phyloP scores from a whole-genome alignment of 2,113 vertebrate species.

The Neotoma lepida region DNA sequence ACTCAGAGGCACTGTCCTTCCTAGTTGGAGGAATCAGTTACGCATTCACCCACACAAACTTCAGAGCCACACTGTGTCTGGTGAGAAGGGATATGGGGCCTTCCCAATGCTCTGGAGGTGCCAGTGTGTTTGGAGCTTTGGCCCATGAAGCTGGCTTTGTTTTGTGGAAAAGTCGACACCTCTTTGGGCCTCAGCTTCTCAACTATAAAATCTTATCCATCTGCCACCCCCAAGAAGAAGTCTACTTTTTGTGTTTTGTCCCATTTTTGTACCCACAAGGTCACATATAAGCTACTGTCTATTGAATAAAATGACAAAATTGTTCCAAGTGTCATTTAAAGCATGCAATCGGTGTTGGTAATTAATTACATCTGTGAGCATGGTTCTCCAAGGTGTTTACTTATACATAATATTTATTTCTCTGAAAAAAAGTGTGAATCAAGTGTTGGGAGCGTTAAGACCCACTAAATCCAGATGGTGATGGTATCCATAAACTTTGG shows the following conservation, averaged over 20 bases:
- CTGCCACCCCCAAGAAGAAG: background rate
- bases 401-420: background rate
- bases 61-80: background rate
- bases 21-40: background rate
- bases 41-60: background rate
- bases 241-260: background rate
- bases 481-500: background rate
- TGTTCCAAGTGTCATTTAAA: slow-evolving; percentile 8
- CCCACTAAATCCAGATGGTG: background rate
- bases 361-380: slow-evolving; percentile 1
- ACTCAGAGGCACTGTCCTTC: background rate
- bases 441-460: background rate
- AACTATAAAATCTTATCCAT: background rate
- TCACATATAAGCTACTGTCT: background rate
- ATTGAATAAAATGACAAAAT: background rate
- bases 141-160: background rate
- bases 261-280: background rate
- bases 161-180: background rate
- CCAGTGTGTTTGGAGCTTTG: background rate
- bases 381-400: background rate
- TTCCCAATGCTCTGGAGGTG: background rate
- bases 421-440: background rate
- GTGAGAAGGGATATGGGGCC: background rate
- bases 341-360: background rate
- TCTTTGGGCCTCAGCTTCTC: slow-evolving; percentile 6